These are phyloP conservation scores for Erynnis tages DNA, from an alignment of 2,888 invertebrate genomes.

Conservation along the genomic window DNA sequence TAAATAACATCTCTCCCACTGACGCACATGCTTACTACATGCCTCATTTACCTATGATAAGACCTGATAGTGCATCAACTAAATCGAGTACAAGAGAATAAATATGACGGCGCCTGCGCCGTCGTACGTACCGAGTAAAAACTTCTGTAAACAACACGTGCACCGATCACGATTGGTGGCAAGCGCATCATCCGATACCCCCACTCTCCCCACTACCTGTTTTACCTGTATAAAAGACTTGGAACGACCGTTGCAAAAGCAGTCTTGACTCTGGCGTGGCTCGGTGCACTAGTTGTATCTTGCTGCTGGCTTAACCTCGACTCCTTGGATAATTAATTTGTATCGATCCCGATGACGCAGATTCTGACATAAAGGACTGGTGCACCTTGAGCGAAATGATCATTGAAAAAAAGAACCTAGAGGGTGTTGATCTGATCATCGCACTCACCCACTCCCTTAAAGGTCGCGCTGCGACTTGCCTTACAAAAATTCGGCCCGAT, in stretches of 20 bases:
- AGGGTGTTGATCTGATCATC: conserved; percentile 29
- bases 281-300: conserved; percentile 8
- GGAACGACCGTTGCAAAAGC: neutral
- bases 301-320: conserved; percentile 1
- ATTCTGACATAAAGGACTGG: conserved; percentile 28
- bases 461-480: conserved; percentile 29
- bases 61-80: too few species aligned
- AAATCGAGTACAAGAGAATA: too few species aligned
- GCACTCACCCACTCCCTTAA: conserved; percentile 29
- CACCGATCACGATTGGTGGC: neutral
- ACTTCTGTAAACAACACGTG: conserved; percentile 4
- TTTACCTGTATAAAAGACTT: conserved; percentile 2
- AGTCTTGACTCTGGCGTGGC: conserved; percentile 5
- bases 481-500: conserved; percentile 9
- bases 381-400: conserved; percentile 27
- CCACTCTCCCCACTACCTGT: neutral
- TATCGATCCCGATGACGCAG: conserved; percentile 27
- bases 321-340: conserved; percentile 10
- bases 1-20: too few species aligned
- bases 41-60: too few species aligned
- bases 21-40: too few species aligned
- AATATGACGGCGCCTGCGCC: too few species aligned
- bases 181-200: neutral
- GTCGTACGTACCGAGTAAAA: too few species aligned
- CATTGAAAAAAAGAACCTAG: conserved; percentile 20